Evolutionary conservation across 2,797 vertebrate genomes (phyloP), one percentile per base, ranked within the genome.

Genomic region (Hafferia zeledoni): DNA sequence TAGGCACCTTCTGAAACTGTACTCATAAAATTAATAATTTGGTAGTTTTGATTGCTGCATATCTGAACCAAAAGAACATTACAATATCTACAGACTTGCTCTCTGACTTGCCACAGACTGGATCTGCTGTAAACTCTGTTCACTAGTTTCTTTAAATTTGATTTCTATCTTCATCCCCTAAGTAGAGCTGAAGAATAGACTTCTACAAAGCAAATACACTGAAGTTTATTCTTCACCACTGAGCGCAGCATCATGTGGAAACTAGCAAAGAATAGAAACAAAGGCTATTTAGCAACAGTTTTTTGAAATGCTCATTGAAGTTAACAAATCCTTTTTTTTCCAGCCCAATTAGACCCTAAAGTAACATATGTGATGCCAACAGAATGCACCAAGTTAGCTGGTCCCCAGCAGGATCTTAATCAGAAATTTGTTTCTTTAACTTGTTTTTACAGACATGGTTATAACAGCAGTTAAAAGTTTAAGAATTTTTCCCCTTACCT

Each of bases 1-100:
- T 69, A 94, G 81, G 83, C 85, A 94, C 87, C 87, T 95, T 95
- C 78, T 90, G 74, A 90, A 94, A 88, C n/a, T 75, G 56, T 95
- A 81, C 85, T 96, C 39, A 43, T 75, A 47, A 81, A 81, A 83
- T 49, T 28, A 77, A 16, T 41, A 50, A 71, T 94, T 88, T 94
- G 83, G 81, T 94, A 76, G 53, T 69, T 95, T 76, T 41, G 46
- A 47, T 47, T 87, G 89, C 72, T n/a, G 5, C 27, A 4, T 67
- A 87, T 81, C 71, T 83, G 68, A 90, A 87, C 81, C 23, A 74
- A 88, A 89, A 65, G 27, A 87, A 70, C 1, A 0, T 50, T 55
- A 80, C 0, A 3, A 5, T 64, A 69, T 15, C 89, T 90, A 78
- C 47, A 84, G 82, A 37, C 37, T 65, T 46, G n/a, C 85, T 68